phyloP scores from a whole-genome alignment of 2,797 vertebrate genomes.

The Myioborus miniatus region DNA sequence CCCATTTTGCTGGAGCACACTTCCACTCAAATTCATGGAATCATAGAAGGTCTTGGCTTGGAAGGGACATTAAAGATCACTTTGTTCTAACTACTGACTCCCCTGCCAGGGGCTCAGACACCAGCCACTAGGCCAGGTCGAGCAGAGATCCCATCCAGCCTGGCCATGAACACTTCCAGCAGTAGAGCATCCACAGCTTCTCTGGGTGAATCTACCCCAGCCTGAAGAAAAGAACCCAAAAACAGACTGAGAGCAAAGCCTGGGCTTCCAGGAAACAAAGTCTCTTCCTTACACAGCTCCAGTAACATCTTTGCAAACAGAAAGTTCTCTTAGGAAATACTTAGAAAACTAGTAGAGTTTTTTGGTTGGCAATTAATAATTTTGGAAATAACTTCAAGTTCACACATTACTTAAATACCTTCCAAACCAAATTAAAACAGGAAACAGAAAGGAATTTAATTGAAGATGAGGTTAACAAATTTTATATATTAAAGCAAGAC shows the following conservation, averaged over 20 bases:
- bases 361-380: not conserved
- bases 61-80: not conserved
- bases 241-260: not conserved
- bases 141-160: not conserved
- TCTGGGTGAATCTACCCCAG: not conserved
- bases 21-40: not conserved
- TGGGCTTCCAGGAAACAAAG: not conserved
- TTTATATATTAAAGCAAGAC: not conserved
- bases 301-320: not conserved
- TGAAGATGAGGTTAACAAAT: not conserved
- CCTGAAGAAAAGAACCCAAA: not conserved
- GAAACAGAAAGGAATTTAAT: not conserved
- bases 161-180: not conserved
- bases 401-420: not conserved
- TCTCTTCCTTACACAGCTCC: not conserved
- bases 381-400: not conserved
- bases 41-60: not conserved
- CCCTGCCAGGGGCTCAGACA: not conserved
- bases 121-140: fast-evolving
- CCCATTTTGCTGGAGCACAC: not conserved
- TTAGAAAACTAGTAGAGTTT: not conserved
- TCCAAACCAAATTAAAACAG: not conserved
- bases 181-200: fast-evolving
- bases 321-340: not conserved
- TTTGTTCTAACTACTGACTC: not conserved